Evolutionary conservation across 2,113 vertebrate species (phyloP).

Genomic region (Heliornis fulica): DNA sequence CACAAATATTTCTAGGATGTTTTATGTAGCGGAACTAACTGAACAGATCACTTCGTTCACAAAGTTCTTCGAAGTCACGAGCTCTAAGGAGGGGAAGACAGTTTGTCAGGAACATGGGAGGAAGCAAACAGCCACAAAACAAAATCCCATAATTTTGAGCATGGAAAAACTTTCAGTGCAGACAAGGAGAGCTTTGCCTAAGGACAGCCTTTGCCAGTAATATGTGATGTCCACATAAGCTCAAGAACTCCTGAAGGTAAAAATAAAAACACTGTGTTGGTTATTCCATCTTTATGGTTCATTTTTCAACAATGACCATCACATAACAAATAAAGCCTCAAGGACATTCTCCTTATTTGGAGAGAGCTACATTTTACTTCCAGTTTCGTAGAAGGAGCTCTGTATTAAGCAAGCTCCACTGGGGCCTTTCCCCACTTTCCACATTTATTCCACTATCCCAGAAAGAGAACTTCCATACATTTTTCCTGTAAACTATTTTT

Average conservation of each 20-base stretch:
- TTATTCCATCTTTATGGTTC: neutral
- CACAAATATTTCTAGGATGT: neutral
- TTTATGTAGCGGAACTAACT: constrained; percentile 13
- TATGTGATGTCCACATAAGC: neutral
- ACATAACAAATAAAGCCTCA: neutral
- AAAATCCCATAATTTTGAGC: neutral
- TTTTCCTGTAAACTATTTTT: neutral
- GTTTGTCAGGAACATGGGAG: neutral
- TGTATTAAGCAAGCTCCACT: neutral
- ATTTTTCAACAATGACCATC: neutral
- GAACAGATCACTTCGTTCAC: neutral
- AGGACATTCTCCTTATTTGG: neutral
- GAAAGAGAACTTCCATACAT: neutral
- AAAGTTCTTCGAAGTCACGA: neutral
- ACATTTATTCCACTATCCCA: neutral
- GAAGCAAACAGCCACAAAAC: neutral
- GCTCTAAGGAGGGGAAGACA: neutral
- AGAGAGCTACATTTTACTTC: neutral
- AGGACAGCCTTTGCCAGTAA: neutral
- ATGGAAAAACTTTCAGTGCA: neutral
- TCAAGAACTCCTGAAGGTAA: neutral
- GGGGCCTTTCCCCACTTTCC: neutral
- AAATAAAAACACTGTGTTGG: neutral
- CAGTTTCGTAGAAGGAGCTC: neutral
- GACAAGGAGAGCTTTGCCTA: neutral